A percentile compares a stretch with the other conserved stretches of the same genome.
Evolutionary conservation across 1,140 invertebrate species (phyloP).

Genomic region (Drosophila neocordata): DNA sequence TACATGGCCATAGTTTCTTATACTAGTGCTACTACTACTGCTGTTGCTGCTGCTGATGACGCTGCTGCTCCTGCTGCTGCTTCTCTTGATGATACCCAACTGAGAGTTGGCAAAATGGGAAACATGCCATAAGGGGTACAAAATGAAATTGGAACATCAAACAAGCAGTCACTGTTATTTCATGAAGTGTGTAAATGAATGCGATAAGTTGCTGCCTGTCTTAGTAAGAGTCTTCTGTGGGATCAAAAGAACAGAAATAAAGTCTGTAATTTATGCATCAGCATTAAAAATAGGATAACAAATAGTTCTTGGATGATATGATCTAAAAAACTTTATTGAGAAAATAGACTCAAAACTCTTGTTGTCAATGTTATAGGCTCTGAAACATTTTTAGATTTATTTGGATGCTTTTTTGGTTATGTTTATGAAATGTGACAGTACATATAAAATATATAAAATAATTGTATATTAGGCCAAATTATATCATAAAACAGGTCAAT

Average conservation of each 20-base stretch:
- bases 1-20: conserved; percentile 7
- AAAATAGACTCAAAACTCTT: no score
- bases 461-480: no score
- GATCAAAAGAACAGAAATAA: not conserved
- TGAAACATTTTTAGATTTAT: no score
- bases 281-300: not conserved
- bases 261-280: not conserved
- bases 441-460: no score
- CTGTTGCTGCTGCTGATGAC: conserved; percentile 12
- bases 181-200: conserved; percentile 28
- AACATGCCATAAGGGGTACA: conserved; percentile 13
- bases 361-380: no score
- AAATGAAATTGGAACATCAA: conserved; percentile 29
- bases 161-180: not conserved
- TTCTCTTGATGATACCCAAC: conserved; percentile 10
- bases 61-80: conserved; percentile 3
- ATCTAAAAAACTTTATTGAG: no score
- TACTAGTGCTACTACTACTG: not conserved
- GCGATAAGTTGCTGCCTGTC: not conserved
- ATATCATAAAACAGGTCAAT: no score
- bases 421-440: no score
- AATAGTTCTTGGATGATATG: not conserved
- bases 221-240: not conserved
- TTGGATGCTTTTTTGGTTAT: no score
- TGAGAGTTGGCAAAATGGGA: conserved; percentile 9